These are phyloP conservation scores for Scaptomyza reducta DNA, from an alignment of 2,888 invertebrate genomes.

Conservation along the genomic window DNA sequence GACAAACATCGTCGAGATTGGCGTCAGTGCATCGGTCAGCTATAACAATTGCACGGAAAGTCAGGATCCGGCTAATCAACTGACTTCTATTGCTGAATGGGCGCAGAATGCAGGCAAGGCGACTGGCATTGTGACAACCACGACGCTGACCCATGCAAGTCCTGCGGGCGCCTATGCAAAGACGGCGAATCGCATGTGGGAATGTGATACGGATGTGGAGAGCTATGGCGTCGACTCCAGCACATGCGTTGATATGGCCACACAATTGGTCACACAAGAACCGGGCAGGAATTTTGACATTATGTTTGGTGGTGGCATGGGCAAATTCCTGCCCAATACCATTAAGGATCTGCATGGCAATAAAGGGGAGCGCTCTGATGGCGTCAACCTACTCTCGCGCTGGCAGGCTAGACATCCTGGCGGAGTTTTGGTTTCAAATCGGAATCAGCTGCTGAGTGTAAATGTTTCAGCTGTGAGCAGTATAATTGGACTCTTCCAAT, in stretches of 20 bases:
- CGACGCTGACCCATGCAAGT: conserved; percentile 91
- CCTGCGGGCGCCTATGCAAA: conserved; percentile 88
- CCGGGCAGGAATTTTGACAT: conserved; percentile 90
- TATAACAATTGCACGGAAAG: conserved; percentile 87
- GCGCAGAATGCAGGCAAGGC: conserved; percentile 87
- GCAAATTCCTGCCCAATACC: conserved; percentile 87
- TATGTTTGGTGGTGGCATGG: conserved; percentile 90
- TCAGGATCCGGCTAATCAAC: conserved; percentile 86
- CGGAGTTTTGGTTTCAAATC: conserved; percentile 87
- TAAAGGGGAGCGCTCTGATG: conserved; percentile 87
- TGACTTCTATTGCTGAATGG: conserved; percentile 88
- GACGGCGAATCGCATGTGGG: conserved; percentile 89
- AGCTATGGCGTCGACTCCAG: conserved; percentile 31
- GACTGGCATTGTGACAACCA: conserved; percentile 89
- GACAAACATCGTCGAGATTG: conserved; percentile 88
- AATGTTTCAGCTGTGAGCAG: conserved; percentile 84
- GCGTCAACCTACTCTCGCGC: conserved; percentile 87
- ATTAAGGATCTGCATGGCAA: conserved; percentile 84
- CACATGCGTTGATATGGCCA: conserved; percentile 89
- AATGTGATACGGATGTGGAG: conserved; percentile 87
- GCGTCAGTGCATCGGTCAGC: conserved; percentile 88
- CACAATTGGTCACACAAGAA: conserved; percentile 88
- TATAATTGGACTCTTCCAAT: conserved; percentile 86
- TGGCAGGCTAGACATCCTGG: conserved; percentile 86
- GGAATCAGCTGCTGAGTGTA: conserved; percentile 85